Conservation (phyloP, 2,888 invertebrate species). For the Furcula furcula region DNA sequence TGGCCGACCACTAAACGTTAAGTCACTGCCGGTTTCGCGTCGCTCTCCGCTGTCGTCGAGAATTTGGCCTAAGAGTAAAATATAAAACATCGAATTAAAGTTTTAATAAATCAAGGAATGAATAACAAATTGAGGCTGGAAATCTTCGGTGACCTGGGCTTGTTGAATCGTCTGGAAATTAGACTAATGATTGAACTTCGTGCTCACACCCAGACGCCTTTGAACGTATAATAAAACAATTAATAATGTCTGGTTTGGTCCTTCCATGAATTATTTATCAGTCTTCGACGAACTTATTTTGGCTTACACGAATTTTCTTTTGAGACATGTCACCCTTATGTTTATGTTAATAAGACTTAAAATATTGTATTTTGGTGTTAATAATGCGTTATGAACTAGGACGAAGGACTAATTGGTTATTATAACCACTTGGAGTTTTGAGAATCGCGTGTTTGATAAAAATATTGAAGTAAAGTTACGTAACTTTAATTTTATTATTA, state of each 20-base stretch:
- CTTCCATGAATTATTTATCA: constrained; percentile 1
- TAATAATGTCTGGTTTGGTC: background rate
- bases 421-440: background rate
- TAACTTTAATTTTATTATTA: no score
- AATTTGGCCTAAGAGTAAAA: no score
- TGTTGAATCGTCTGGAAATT: background rate
- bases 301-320: background rate
- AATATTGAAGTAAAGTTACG: no score
- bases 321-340: background rate
- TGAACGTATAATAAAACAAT: background rate
- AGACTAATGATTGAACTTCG: background rate
- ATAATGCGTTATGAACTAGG: background rate
- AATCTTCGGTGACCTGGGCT: background rate
- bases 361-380: background rate
- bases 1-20: no score
- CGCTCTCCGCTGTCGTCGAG: no score
- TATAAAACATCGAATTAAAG: no score
- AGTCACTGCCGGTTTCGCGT: no score
- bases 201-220: background rate
- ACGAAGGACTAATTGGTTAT: background rate
- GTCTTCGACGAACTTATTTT: background rate
- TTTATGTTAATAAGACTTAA: background rate
- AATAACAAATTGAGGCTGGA: background rate
- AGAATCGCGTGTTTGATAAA: background rate
- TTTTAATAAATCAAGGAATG: no score